phyloP scores from a whole-genome alignment of 37 sponge, comb jelly and placozoan species.

The Cliona cf. orientalis region DNA sequence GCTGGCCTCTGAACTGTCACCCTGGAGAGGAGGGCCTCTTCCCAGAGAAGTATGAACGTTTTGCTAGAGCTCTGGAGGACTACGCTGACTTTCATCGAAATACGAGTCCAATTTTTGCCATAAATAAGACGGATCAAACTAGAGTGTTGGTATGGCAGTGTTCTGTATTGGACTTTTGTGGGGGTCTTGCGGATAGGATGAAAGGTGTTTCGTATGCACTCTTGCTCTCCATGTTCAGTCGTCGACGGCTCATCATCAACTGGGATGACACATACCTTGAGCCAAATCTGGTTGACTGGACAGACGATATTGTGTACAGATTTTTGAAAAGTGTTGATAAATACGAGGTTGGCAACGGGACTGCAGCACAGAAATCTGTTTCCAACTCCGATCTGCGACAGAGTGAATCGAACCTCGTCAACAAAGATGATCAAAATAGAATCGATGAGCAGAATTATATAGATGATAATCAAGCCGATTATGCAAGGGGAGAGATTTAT shows the following conservation, averaged over 20 bases:
- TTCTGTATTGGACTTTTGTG: slow-evolving; percentile 10
- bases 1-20: neutral
- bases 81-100: neutral
- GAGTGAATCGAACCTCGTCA: too few relatives aligned
- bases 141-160: slow-evolving; percentile 32
- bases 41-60: neutral
- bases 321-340: too few relatives aligned
- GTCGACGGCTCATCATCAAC: slow-evolving; percentile 9
- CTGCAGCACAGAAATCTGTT: too few relatives aligned
- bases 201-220: slow-evolving; percentile 35
- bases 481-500: too few relatives aligned
- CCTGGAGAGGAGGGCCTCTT: neutral
- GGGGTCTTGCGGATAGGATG: slow-evolving; percentile 47
- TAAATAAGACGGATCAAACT: neutral
- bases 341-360: too few relatives aligned
- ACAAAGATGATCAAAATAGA: too few relatives aligned
- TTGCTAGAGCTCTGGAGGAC: neutral
- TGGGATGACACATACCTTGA: slow-evolving; percentile 30
- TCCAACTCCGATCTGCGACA: too few relatives aligned
- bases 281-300: slow-evolving; percentile 35
- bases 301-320: neutral
- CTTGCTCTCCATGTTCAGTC: slow-evolving; percentile 32
- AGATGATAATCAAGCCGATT: too few relatives aligned
- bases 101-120: too few relatives aligned
- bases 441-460: too few relatives aligned